Evolutionary conservation across 2,797 vertebrate species (phyloP).

Genomic region (Pantherophis alleghaniensis): DNA sequence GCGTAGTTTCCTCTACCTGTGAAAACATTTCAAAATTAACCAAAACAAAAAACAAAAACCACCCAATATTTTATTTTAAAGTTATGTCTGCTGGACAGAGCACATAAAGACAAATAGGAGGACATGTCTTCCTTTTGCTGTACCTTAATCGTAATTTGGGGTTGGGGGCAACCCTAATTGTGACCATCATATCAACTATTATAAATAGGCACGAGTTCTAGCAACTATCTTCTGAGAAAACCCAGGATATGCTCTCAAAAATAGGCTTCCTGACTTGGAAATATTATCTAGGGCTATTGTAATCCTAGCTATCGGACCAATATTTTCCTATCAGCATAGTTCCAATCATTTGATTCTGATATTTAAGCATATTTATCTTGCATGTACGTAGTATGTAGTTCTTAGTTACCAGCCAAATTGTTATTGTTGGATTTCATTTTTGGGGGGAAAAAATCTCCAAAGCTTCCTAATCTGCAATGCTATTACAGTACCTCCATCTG

Average conservation of each 20-base stretch:
- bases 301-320: background rate
- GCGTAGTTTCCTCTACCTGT: background rate
- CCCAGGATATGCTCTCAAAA: background rate
- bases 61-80: background rate
- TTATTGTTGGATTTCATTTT: background rate
- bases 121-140: background rate
- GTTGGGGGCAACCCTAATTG: background rate
- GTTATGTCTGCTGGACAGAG: background rate
- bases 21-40: background rate
- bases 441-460: background rate
- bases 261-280: background rate
- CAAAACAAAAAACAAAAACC: background rate
- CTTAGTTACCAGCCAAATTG: background rate
- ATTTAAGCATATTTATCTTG: background rate
- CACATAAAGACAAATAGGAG: background rate
- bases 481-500: background rate
- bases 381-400: background rate
- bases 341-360: background rate
- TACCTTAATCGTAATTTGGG: background rate
- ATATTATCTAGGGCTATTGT: background rate
- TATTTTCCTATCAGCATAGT: background rate
- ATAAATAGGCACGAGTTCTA: background rate
- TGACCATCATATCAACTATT: background rate
- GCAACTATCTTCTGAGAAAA: background rate
- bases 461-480: background rate